Evolutionary conservation across 1,140 invertebrate genomes (phyloP).

Genomic region (Chrysopa pallens): DNA sequence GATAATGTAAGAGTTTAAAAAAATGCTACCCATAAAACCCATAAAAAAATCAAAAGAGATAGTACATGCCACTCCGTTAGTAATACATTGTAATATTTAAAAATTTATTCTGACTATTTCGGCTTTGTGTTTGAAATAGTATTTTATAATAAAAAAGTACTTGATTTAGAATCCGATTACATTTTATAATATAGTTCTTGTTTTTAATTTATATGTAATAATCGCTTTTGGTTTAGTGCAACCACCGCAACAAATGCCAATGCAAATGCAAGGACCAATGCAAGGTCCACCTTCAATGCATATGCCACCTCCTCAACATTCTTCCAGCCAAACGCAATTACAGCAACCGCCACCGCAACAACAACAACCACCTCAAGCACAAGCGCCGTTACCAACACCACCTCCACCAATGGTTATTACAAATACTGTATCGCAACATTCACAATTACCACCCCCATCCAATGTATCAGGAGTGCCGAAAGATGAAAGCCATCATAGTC

Average conservation of each 20-base stretch:
- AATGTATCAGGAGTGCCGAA: constrained; percentile 10
- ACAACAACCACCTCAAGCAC: constrained; percentile 14
- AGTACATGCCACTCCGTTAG: too few relatives aligned
- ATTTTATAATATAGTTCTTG: too few relatives aligned
- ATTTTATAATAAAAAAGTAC: too few relatives aligned
- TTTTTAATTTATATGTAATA: constrained; percentile 6
- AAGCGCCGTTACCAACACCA: constrained; percentile 8
- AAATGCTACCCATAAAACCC: too few relatives aligned
- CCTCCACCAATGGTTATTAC: constrained; percentile 9
- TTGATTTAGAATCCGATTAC: too few relatives aligned
- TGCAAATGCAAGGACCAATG: constrained; percentile 6
- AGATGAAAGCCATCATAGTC: constrained; percentile 22
- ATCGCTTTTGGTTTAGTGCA: constrained; percentile 1
- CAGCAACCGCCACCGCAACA: constrained; percentile 16
- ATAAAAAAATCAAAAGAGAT: too few relatives aligned
- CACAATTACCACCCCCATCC: constrained; percentile 20
- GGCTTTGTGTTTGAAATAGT: too few relatives aligned
- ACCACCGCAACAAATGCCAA: constrained; percentile 4
- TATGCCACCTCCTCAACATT: constrained; percentile 3
- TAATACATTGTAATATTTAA: too few relatives aligned
- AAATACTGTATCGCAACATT: constrained; percentile 16
- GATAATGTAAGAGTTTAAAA: too few relatives aligned
- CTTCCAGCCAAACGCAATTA: constrained; percentile 3
- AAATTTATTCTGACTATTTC: too few relatives aligned
- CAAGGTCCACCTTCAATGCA: constrained; percentile 8